Base-by-base conservation (phyloP, 2,888 invertebrate species). In the Sthenelais limicola region DNA sequence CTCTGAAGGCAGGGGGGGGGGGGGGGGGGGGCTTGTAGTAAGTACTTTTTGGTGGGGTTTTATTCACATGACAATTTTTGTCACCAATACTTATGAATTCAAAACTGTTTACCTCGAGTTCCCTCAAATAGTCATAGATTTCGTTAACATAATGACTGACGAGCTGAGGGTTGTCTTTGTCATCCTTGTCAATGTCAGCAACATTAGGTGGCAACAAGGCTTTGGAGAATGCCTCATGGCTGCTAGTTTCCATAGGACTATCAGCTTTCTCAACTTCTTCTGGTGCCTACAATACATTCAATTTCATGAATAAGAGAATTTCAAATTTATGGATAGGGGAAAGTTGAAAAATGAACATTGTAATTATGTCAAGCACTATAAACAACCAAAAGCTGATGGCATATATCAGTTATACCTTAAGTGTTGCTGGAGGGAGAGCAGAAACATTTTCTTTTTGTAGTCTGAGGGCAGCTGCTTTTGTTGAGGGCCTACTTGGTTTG, bases 141-240 rank as follows among this genome's bases (percentile, higher is more conserved):
- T 97, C 96, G 78, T 94, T 93, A 38, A 94, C 93, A 86, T 97
- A 97, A 80, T 93, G 92, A 21, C 93, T 91, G 84, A 95, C 93
- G 80, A 95, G 90, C 79, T 93, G 90, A 2, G 94, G 93, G 87
- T 94, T 94, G 54, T 91, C 90, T 49, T 89, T 90, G 83, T 94
- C 94, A 62, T 91, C 91, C 83, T 83, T 84, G 82, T 96, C 96
- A 85, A 95, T 94, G 81, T 94, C 92, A 1, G 49, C 48, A 18
- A 76, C 67, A 35, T 68, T 72, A 21, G 49, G 32, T 0, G 58
- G 47, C 18, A 73, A 68, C 26, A 73, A 30, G 24, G 74, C 69
- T n/a, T 72, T 72, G 7, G 74, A 71, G 54, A 72, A 75, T 3
- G 75, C 75, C 12, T 66, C 71, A 32, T 24, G 51, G 12, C 54